Evolutionary conservation across 1,140 invertebrate genomes (phyloP).

Genomic region (Trissolcus basalis): DNA sequence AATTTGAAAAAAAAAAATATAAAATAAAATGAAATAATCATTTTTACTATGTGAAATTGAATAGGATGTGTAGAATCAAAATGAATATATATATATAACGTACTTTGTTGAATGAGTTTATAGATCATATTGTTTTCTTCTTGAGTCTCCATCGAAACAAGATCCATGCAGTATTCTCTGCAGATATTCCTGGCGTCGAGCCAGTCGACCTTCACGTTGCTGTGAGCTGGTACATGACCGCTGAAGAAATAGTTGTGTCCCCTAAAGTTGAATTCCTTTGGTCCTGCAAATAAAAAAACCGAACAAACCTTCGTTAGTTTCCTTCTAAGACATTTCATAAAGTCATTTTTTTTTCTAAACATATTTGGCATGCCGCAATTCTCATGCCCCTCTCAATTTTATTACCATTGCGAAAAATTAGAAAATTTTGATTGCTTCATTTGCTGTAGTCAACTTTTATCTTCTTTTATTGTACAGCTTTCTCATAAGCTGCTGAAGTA

Average conservation of each 20-base stretch:
- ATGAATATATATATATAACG: too few species aligned
- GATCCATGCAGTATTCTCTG: conserved; percentile 94
- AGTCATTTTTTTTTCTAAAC: not conserved
- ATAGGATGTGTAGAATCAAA: too few species aligned
- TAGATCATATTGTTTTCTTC: conserved; percentile 93
- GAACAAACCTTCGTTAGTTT: not conserved
- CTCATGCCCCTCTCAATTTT: too few species aligned
- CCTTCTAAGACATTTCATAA: not conserved
- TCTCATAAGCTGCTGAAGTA: too few species aligned
- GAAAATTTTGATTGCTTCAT: too few species aligned
- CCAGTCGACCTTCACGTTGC: conserved; percentile 90
- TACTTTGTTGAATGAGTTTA: conserved; percentile 89
- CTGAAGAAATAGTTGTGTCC: conserved; percentile 93
- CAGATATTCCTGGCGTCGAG: conserved; percentile 92
- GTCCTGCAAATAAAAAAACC: conserved; percentile 79
- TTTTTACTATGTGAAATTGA: too few species aligned
- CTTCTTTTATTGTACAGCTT: too few species aligned
- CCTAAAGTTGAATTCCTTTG: conserved; percentile 90
- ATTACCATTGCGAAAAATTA: too few species aligned
- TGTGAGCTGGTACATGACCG: conserved; percentile 86
- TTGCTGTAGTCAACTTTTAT: too few species aligned
- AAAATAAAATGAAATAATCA: too few species aligned
- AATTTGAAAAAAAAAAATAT: too few species aligned
- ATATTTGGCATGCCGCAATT: too few species aligned
- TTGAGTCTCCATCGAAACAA: conserved; percentile 90